These are phyloP conservation scores for Maniola hyperantus DNA, from an alignment of 2,888 invertebrate species.

Conservation along the genomic window DNA sequence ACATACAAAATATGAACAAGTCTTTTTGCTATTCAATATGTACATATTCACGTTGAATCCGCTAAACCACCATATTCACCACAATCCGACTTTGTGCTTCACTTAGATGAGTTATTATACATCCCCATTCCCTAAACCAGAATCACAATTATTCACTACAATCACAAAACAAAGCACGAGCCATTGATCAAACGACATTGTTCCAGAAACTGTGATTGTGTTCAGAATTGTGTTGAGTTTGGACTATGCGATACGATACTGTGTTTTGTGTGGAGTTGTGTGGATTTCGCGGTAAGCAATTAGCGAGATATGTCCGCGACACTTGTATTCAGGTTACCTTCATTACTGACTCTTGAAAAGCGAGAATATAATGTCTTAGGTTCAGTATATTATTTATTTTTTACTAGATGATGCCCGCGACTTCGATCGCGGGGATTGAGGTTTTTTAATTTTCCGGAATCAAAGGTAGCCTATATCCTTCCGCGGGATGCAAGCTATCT, in stretches of 20 bases:
- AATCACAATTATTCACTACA: neutral
- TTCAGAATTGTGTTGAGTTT: neutral
- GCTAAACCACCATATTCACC: too few relatives aligned
- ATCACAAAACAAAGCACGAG: neutral
- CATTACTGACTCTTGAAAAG: conserved; percentile 1
- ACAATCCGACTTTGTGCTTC: too few relatives aligned
- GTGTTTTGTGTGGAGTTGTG: neutral
- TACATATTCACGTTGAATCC: too few relatives aligned
- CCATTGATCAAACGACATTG: neutral
- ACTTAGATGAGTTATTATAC: too few relatives aligned
- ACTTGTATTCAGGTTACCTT: neutral
- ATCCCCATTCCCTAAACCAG: neutral
- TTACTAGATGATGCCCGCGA: too few relatives aligned
- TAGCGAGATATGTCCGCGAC: neutral
- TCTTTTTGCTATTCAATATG: too few relatives aligned
- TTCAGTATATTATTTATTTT: neutral
- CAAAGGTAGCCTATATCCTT: too few relatives aligned
- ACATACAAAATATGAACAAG: too few relatives aligned
- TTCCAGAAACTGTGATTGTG: neutral
- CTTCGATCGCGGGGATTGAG: too few relatives aligned
- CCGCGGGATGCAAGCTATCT: too few relatives aligned
- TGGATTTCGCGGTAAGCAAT: conserved; percentile 1
- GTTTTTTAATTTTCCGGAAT: too few relatives aligned
- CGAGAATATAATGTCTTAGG: neutral
- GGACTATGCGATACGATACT: neutral